These are phyloP conservation scores for Lepidurus packardi DNA, from an alignment of 1,140 invertebrate species.

Conservation along the genomic window DNA sequence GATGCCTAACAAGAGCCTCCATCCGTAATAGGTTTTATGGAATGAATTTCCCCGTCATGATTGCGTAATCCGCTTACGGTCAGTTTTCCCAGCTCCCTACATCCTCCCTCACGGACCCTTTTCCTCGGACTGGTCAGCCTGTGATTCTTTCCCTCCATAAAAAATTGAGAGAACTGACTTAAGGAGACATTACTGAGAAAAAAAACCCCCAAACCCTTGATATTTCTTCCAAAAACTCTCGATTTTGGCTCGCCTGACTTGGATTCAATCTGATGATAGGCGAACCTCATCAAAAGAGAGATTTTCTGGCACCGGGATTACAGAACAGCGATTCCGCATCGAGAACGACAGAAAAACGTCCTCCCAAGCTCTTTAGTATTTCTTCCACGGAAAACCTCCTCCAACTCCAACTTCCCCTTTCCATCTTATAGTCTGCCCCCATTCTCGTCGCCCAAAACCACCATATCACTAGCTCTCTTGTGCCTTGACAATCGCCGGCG, in stretches of 20 bases:
- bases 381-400: background rate
- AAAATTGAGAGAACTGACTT: background rate
- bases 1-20: background rate
- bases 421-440: background rate
- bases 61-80: slow-evolving; percentile 14
- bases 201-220: background rate
- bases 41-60: slow-evolving; percentile 10
- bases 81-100: background rate
- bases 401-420: background rate
- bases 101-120: background rate
- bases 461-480: background rate
- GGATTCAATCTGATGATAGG: slow-evolving; percentile 21
- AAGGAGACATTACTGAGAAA: background rate
- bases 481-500: slow-evolving; percentile 13
- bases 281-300: slow-evolving; percentile 21
- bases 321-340: slow-evolving; percentile 18
- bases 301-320: slow-evolving; percentile 13
- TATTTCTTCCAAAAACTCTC: background rate
- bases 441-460: background rate
- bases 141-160: background rate
- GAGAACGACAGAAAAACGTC: background rate
- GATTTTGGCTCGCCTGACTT: slow-evolving; percentile 5
- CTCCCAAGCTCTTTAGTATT: slow-evolving; percentile 15
- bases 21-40: background rate
- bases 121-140: background rate